Evolutionary conservation across 2,113 vertebrate genomes (phyloP), one percentile per base, ranked within the genome.

Genomic region (Anarrhichthys ocellatus): DNA sequence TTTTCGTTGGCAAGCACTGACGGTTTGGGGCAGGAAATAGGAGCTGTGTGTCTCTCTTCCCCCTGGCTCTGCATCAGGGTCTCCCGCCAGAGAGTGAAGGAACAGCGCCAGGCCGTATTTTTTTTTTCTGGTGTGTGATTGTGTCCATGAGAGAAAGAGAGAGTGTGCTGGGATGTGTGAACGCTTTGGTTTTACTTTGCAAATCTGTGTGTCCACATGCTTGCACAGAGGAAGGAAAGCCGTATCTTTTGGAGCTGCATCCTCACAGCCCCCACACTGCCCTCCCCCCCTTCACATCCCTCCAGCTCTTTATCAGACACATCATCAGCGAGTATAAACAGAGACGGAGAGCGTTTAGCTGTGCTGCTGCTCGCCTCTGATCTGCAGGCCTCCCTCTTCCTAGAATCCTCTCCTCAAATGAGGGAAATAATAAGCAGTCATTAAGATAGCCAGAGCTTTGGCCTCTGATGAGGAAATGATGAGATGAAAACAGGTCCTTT

Each of bases 311-410:
- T 92, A 93, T 94, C 93, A 76, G 74, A 63, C 81, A 87, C 90
- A 93, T 94, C 90, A 86, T 81, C 86, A n/a, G 22, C 24, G 69
- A 90, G 85, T 88, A 91, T 92, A 95, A 94, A 94, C 92, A 91
- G 76, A 91, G 91, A 86, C 84, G 22, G 64, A 27, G 85, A 89
- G 84, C 72, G 68, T 93, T 93, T 92, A 92, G 90, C 85, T 38
- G 77, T 46, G 82, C 85, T 81, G 78, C 84, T 58, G 87, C 88
- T 91, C 34, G 78, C 80, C 87, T 94, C 89, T 91, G 92, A 94
- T 94, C 91, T 90, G 76, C 84, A 66, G 77, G 73, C 76, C 78
- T 78, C 78, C 76, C 84, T 59, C 34, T 92, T 92, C 90, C 93
- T 82, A 91, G 86, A 94, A 93, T 89, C 84, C 76, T 77, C 70